phyloP scores from a whole-genome alignment of 2,888 invertebrate genomes.

The Dryadula phaetusa region DNA sequence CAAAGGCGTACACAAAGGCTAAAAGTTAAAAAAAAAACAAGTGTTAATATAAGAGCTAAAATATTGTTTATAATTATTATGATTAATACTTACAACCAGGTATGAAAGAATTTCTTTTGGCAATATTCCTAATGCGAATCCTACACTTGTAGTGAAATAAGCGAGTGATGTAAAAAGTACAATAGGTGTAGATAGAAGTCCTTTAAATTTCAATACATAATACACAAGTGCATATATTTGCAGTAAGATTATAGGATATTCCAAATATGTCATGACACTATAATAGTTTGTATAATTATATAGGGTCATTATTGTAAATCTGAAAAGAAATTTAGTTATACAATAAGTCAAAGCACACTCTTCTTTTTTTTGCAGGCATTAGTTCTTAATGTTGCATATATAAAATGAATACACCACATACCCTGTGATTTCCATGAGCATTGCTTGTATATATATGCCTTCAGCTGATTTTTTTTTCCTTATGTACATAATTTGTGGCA shows the following conservation, averaged over 20 bases:
- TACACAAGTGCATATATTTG: slow-evolving; percentile 90
- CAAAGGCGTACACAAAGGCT: slow-evolving; percentile 91
- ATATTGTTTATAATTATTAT: slow-evolving; percentile 49
- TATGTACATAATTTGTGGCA: slow-evolving; percentile 91
- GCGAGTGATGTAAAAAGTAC: slow-evolving; percentile 57
- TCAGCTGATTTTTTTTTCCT: slow-evolving; percentile 86
- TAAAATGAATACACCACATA: slow-evolving; percentile 62
- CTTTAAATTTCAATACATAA: slow-evolving; percentile 87
- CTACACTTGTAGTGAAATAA: slow-evolving; percentile 62
- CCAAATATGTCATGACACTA: slow-evolving; percentile 90
- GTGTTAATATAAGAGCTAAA: not conserved
- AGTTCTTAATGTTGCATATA: no score
- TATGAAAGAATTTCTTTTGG: slow-evolving; percentile 82
- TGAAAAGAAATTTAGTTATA: slow-evolving; percentile 68
- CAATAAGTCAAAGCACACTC: no score
- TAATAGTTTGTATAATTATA: slow-evolving; percentile 92
- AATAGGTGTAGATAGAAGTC: slow-evolving; percentile 75
- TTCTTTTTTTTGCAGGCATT: no score
- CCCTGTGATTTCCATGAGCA: slow-evolving; percentile 89
- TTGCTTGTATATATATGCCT: slow-evolving; percentile 87
- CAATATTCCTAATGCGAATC: slow-evolving; percentile 63
- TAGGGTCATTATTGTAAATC: slow-evolving; percentile 91
- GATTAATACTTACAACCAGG: slow-evolving; percentile 85
- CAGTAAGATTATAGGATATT: slow-evolving; percentile 91
- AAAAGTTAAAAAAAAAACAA: slow-evolving; percentile 54